A percentile compares a stretch with the other conserved stretches of the same genome.
These are phyloP conservation scores for Athalia circularis DNA, from an alignment of 2,888 invertebrate species.

Conservation along the genomic window DNA sequence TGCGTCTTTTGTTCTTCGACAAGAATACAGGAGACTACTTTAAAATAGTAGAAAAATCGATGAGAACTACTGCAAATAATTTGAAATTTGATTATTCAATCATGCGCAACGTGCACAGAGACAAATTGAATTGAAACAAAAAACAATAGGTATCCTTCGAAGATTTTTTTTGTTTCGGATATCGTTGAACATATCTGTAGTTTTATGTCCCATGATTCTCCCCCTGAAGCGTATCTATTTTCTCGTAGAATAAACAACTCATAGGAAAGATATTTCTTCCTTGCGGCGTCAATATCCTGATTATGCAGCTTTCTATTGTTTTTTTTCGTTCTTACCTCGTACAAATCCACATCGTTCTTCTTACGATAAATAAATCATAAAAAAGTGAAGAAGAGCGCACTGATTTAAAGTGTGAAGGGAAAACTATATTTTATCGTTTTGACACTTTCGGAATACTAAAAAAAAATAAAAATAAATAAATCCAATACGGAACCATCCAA, in stretches of 20 bases:
- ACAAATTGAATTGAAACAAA: not conserved
- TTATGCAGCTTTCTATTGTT: not conserved
- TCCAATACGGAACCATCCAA: no score
- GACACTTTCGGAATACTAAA: no score
- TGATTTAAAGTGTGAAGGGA: no score
- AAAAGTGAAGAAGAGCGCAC: no score
- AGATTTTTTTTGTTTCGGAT: no score
- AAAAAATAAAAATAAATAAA: no score
- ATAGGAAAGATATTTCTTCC: conserved; percentile 20
- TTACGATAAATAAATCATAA: not conserved
- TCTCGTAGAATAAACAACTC: not conserved
- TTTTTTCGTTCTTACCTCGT: not conserved
- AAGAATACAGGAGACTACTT: not conserved
- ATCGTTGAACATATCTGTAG: no score
- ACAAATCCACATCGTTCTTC: not conserved
- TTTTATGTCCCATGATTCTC: not conserved
- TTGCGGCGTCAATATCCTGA: conserved; percentile 14
- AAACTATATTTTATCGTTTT: no score
- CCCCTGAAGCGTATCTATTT: not conserved
- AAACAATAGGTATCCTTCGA: not conserved
- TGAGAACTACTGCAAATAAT: no score
- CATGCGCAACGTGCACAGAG: not conserved
- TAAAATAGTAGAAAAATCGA: not conserved
- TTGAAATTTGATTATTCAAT: no score
- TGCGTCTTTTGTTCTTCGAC: not conserved